A percentile compares a stretch with the other conserved stretches of the same genome.
Evolutionary conservation across 2,113 vertebrate species (phyloP).

Genomic region (Hystrix brachyura): DNA sequence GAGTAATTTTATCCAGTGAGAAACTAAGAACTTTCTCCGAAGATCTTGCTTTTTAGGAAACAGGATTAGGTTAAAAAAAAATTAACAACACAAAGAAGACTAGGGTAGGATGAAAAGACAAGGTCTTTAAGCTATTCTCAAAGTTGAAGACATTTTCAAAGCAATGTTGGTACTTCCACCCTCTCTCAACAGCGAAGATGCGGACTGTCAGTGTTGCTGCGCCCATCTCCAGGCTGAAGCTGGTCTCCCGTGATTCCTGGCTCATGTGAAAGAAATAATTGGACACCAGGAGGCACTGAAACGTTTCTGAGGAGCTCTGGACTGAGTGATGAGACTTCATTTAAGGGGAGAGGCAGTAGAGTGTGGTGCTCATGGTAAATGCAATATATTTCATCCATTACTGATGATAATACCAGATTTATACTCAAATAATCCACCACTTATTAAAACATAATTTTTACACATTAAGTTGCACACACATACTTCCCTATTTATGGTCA

Average conservation of each 20-base stretch:
- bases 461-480: neutral
- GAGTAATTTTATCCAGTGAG: neutral
- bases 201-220: neutral
- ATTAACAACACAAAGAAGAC: neutral
- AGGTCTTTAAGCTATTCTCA: neutral
- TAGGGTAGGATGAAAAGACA: neutral
- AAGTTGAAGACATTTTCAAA: neutral
- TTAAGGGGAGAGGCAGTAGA: neutral
- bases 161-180: neutral
- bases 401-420: neutral
- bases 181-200: accelerated
- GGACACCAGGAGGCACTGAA: neutral
- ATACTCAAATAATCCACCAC: constrained; percentile 40
- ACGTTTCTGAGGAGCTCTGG: neutral
- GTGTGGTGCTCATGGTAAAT: neutral
- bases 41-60: constrained; percentile 42
- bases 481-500: constrained; percentile 32
- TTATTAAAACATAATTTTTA: constrained; percentile 71
- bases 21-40: neutral
- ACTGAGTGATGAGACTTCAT: neutral
- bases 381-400: constrained; percentile 59
- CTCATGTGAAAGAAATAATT: neutral
- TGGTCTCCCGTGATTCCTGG: neutral
- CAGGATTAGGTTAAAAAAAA: neutral
- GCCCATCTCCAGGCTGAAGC: accelerated